Percentiles rank a stretch among this genome's conserved stretches.
Evolutionary conservation across 2,888 invertebrate genomes (phyloP).

Genomic region (Cryptophagus acutangulus): DNA sequence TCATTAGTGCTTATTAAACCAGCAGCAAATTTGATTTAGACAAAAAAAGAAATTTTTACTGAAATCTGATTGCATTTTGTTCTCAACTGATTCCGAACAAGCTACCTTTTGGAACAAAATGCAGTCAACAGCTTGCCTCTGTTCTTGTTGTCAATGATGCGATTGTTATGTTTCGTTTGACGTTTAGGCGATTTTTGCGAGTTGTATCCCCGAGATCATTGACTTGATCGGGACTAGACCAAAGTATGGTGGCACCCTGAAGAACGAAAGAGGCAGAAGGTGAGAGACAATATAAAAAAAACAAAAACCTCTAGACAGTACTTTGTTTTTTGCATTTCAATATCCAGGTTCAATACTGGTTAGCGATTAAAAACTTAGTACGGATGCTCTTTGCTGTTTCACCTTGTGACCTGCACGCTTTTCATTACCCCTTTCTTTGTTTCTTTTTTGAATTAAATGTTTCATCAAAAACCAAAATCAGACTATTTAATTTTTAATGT

Average conservation of each 20-base stretch:
- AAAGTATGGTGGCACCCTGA: constrained; percentile 99
- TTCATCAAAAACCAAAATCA: too few species aligned
- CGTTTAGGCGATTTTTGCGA: constrained; percentile 98
- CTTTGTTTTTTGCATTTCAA: constrained; percentile 7
- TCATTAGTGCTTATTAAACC: too few species aligned
- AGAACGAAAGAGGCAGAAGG: constrained; percentile 99
- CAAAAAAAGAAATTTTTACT: too few species aligned
- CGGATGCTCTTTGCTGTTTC: constrained; percentile 24
- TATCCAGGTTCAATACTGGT: constrained; percentile 18
- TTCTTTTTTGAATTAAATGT: too few species aligned
- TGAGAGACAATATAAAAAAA: constrained; percentile 55
- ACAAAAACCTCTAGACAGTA: constrained; percentile 7
- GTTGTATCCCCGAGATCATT: constrained; percentile 99
- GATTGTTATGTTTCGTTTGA: constrained; percentile 57
- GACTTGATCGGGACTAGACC: constrained; percentile 99
- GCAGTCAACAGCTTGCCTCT: constrained; percentile 19
- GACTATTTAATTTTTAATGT: too few species aligned
- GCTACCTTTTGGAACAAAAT: constrained; percentile 15
- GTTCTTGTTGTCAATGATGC: constrained; percentile 37
- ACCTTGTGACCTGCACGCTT: constrained; percentile 40
- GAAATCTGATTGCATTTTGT: too few species aligned
- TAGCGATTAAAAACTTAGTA: constrained; percentile 13
- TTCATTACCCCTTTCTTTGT: constrained; percentile 26
- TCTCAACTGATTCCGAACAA: too few species aligned
- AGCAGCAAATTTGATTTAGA: too few species aligned